Base-by-base conservation (phyloP, 2,113 vertebrate genomes). In the Halcyon malimbica region DNA sequence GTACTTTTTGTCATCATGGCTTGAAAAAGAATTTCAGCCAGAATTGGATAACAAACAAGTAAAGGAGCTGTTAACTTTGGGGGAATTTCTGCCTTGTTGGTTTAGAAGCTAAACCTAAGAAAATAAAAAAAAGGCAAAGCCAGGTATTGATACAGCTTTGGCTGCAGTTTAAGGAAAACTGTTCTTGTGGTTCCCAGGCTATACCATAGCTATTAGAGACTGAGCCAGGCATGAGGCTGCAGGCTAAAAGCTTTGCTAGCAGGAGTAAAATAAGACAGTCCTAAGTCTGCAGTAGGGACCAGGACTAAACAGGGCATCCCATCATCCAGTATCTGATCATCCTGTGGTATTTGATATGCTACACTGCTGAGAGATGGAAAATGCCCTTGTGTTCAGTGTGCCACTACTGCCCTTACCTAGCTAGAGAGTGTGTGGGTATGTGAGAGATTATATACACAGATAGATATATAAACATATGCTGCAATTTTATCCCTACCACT, bases 291-390 rank as follows among this genome's bases (percentile, higher is more conserved):
- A 8, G 0, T 3, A 63, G 37, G 57, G 42, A 39, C 8, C 54
- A 41, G 53, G 14, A 37, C 54, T 53, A 16, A 65, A 39, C 29
- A 53, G 25, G 33, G 29, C 51, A 51, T 37, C 35, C 23, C 9
- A 9, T 3, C 20, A 6, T 13, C 23, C 37, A 10, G 6, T 1
- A 71, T 44, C 42, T 35, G 25, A 57, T 41, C 48, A 7, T 12
- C 54, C 20, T 39, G 8, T 1, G 0, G 35, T 31, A 10, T 35
- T 7, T 6, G 31, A 54, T 35, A 37, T 17, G 2, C 31, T 4
- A 3, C 68, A 5, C 31, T 68, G n/a, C 37, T 25, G 16, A 82
- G 0, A 82, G 77, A 42, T 51, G 42, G 35, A 24, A 41, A 48
- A 37, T 35, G 25, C 60, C 20, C 29, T 63, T 20, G 33, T 23